Conservation (phyloP, 2,888 invertebrate species). For the Stenchaetothrips biformis region DNA sequence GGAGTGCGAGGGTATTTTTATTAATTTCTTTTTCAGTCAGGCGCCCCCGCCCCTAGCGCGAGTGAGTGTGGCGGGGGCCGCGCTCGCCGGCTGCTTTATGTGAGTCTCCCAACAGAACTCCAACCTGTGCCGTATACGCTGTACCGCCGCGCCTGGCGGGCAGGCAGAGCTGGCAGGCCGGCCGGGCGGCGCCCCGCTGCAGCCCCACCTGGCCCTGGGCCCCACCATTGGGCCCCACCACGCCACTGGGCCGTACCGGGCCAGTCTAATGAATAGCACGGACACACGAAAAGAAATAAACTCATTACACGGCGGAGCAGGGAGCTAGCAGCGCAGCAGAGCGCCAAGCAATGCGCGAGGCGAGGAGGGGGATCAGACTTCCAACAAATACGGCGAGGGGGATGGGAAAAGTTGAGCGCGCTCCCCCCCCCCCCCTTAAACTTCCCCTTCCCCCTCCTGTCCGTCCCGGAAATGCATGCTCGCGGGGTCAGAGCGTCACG, state of each 20-base stretch:
- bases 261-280: conserved; percentile 19
- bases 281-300: conserved; percentile 25
- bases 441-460: no score
- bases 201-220: no score
- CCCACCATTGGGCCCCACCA: no score
- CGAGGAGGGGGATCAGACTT: neutral
- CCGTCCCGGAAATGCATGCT: neutral
- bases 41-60: no score
- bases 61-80: no score
- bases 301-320: conserved; percentile 10
- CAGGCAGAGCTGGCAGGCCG: no score
- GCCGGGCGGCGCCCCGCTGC: no score
- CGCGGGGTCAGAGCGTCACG: neutral
- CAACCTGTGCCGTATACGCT: neutral
- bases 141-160: no score
- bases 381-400: neutral
- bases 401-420: conserved; percentile 1
- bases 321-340: neutral
- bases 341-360: neutral
- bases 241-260: neutral
- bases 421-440: neutral
- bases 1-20: no score
- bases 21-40: no score
- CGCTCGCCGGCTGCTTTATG: conserved; percentile 14
- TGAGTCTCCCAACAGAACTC: conserved; percentile 7